phyloP scores from a whole-genome alignment of 2,888 invertebrate species.

The Plemyria rubiginata region DNA sequence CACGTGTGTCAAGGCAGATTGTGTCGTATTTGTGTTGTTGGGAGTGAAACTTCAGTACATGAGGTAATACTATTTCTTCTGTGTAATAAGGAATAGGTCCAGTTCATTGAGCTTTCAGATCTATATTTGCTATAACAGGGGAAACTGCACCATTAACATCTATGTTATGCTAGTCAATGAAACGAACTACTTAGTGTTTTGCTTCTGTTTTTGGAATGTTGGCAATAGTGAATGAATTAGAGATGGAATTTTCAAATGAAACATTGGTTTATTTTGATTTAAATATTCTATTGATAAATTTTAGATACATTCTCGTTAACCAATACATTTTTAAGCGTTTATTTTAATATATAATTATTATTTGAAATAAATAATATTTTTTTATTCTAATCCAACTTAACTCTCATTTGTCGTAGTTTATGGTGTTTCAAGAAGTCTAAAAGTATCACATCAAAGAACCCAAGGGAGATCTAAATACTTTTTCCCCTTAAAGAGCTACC shows the following conservation, averaged over 20 bases:
- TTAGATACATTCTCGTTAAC: too few relatives aligned
- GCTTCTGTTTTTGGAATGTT: constrained; percentile 37
- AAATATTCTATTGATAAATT: not conserved
- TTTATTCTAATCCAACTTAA: not conserved
- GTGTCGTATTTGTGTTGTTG: not conserved
- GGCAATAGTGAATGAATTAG: constrained; percentile 16
- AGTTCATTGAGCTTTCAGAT: constrained; percentile 70
- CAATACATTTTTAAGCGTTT: too few relatives aligned
- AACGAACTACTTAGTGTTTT: constrained; percentile 36
- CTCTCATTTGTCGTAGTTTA: constrained; percentile 5
- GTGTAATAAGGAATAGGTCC: constrained; percentile 41
- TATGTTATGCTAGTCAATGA: constrained; percentile 46
- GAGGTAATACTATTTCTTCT: constrained; percentile 5
- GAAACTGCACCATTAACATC: constrained; percentile 59
- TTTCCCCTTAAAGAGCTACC: constrained; percentile 57
- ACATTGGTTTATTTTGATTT: constrained; percentile 1
- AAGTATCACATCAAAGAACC: constrained; percentile 55
- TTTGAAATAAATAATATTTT: too few relatives aligned
- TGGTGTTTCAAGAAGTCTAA: constrained; percentile 27
- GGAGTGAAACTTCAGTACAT: constrained; percentile 12
- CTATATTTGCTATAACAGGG: constrained; percentile 71
- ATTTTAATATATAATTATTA: too few relatives aligned
- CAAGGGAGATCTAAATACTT: constrained; percentile 47
- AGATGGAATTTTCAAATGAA: constrained; percentile 4
- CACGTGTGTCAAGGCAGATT: not conserved